phyloP scores from a whole-genome alignment of 1,140 invertebrate genomes.

The Lepidurus packardi region DNA sequence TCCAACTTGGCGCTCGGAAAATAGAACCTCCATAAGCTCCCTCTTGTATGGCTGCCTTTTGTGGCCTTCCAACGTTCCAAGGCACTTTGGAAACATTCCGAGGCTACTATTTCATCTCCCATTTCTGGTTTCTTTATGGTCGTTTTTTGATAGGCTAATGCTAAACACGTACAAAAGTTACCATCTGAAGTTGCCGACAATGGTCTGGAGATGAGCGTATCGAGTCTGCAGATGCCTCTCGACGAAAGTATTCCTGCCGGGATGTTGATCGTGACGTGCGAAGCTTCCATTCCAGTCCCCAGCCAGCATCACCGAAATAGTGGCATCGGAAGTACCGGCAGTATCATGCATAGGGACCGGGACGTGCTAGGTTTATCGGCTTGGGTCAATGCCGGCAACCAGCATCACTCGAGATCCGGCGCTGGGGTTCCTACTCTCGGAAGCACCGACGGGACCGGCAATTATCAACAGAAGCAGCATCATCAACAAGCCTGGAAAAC shows the following conservation, averaged over 20 bases:
- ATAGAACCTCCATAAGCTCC: not conserved
- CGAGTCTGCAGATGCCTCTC: not conserved
- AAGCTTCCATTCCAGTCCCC: slow-evolving; percentile 24
- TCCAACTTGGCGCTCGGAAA: not conserved
- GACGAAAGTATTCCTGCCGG: slow-evolving; percentile 6
- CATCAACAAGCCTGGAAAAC: slow-evolving; percentile 9
- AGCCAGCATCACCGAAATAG: not conserved
- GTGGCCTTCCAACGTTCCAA: not conserved
- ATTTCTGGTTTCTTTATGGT: not conserved
- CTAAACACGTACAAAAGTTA: slow-evolving; percentile 13
- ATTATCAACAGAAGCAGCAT: slow-evolving; percentile 4
- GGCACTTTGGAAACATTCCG: not conserved
- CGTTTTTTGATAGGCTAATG: slow-evolving; percentile 8
- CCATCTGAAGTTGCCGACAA: slow-evolving; percentile 14
- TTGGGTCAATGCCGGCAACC: slow-evolving; percentile 13
- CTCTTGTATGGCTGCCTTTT: not conserved
- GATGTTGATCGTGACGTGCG: slow-evolving; percentile 28
- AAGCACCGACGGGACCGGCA: not conserved
- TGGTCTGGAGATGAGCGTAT: slow-evolving; percentile 13
- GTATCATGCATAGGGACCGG: not conserved
- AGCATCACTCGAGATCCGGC: not conserved
- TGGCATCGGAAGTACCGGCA: not conserved
- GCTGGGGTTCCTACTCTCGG: not conserved
- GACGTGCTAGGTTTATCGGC: not conserved
- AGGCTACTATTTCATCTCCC: not conserved